Percentiles rank a stretch among this genome's conserved stretches.
Evolutionary conservation across 2,797 vertebrate genomes (phyloP).

Genomic region (Sebastes paucispinis): DNA sequence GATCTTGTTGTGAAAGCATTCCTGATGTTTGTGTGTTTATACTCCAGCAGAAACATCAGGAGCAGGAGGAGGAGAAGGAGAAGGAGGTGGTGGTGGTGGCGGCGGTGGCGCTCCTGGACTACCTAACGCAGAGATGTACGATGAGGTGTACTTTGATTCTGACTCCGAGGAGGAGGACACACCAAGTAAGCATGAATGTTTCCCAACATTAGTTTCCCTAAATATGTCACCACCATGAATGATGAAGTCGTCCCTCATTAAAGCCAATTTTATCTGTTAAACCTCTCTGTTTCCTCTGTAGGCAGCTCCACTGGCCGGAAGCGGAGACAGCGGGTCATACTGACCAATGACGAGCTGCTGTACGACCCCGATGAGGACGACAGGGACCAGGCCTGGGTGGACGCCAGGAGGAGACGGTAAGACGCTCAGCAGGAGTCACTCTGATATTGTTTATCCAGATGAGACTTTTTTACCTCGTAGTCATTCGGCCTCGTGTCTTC

Average conservation of each 20-base stretch:
- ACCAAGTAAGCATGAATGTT: slow-evolving; percentile 66
- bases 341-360: slow-evolving; percentile 92
- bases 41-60: slow-evolving; percentile 7
- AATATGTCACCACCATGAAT: not conserved
- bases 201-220: not conserved
- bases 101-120: not conserved
- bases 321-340: slow-evolving; percentile 80
- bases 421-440: slow-evolving; percentile 1
- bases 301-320: slow-evolving; percentile 70
- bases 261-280: too few species aligned
- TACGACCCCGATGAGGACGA: slow-evolving; percentile 95
- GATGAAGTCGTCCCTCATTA: not conserved
- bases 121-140: slow-evolving; percentile 77
- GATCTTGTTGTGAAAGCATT: not conserved
- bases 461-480: too few species aligned
- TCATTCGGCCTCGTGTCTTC: not conserved
- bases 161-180: slow-evolving; percentile 86
- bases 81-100: rapidly evolving
- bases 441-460: not conserved
- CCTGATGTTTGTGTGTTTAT: slow-evolving; percentile 2
- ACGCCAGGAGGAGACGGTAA: slow-evolving; percentile 87
- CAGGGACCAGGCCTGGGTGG: slow-evolving; percentile 94
- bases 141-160: slow-evolving; percentile 94
- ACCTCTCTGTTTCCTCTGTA: slow-evolving; percentile 33
- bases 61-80: not conserved